Evolutionary conservation across 1,140 invertebrate species (phyloP).

Genomic region (Coptotermes formosanus): DNA sequence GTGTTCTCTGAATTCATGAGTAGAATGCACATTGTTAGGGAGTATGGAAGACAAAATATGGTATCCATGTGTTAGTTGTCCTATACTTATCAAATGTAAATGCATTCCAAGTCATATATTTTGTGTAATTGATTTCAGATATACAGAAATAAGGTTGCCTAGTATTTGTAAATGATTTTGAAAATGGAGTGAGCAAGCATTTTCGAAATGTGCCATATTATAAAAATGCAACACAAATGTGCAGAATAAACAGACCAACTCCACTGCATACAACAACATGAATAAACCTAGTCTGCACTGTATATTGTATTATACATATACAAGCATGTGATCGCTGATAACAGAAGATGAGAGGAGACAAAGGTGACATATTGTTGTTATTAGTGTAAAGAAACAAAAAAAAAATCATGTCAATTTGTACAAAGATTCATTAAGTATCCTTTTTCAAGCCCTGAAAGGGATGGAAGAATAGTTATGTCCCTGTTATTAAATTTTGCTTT

Average conservation of each 20-base stretch:
- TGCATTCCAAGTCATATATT: slow-evolving; percentile 32
- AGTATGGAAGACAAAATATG: not conserved
- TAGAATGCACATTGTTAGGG: not conserved
- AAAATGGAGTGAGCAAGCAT: slow-evolving; percentile 13
- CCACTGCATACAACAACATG: not conserved
- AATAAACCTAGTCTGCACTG: slow-evolving; percentile 33
- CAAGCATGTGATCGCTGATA: not conserved
- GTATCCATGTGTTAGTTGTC: not conserved
- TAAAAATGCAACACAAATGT: slow-evolving; percentile 30
- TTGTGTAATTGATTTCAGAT: slow-evolving; percentile 21
- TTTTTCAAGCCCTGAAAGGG: not conserved
- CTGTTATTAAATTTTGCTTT: slow-evolving; percentile 16
- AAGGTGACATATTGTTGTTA: not conserved
- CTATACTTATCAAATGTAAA: slow-evolving; percentile 20
- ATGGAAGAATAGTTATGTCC: slow-evolving; percentile 20
- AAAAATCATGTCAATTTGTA: slow-evolving; percentile 26
- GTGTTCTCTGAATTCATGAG: not conserved
- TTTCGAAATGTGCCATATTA: slow-evolving; percentile 32
- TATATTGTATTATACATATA: slow-evolving; percentile 30
- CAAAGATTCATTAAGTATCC: slow-evolving; percentile 24
- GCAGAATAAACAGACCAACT: slow-evolving; percentile 25
- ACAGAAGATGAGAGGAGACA: slow-evolving; percentile 21
- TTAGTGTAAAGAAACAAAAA: slow-evolving; percentile 21
- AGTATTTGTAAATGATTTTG: slow-evolving; percentile 26
- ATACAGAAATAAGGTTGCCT: slow-evolving; percentile 22